Percentiles rank a stretch among this genome's conserved stretches.
Evolutionary conservation across 1,140 invertebrate genomes (phyloP).

Genomic region (Brachionus sp.): DNA sequence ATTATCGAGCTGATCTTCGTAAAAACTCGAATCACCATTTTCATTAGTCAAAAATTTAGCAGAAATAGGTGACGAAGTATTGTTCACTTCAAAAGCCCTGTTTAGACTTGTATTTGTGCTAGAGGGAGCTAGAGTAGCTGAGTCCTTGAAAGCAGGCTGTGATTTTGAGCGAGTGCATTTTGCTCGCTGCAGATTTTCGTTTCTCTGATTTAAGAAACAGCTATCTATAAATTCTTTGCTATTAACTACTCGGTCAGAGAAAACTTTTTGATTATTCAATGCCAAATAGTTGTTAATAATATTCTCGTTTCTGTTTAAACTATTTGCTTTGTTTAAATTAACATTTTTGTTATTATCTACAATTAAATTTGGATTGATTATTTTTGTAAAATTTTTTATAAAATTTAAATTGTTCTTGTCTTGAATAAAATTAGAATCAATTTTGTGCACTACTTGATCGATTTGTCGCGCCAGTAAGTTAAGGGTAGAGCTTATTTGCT

Average conservation of each 20-base stretch:
- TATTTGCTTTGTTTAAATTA: neutral
- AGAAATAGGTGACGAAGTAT: slow-evolving; percentile 22
- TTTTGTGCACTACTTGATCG: slow-evolving; percentile 37
- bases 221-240: neutral
- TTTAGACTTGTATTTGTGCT: slow-evolving; percentile 1
- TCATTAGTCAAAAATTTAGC: neutral
- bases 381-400: slow-evolving; percentile 29
- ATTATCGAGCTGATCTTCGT: slow-evolving; percentile 43
- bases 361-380: slow-evolving; percentile 16
- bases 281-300: neutral
- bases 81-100: neutral
- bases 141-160: slow-evolving; percentile 31
- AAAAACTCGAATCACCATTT: slow-evolving; percentile 44
- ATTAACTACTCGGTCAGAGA: neutral
- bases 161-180: slow-evolving; percentile 38
- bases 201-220: neutral
- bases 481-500: slow-evolving; percentile 10
- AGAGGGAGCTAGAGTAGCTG: neutral
- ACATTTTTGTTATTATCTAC: neutral
- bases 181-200: neutral
- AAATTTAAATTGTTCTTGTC: neutral
- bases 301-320: neutral
- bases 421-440: slow-evolving; percentile 6
- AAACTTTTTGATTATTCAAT: neutral
- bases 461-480: slow-evolving; percentile 34